These are phyloP conservation scores for Vicugna pacos DNA, from an alignment of 2,113 vertebrate genomes.

Conservation along the genomic window DNA sequence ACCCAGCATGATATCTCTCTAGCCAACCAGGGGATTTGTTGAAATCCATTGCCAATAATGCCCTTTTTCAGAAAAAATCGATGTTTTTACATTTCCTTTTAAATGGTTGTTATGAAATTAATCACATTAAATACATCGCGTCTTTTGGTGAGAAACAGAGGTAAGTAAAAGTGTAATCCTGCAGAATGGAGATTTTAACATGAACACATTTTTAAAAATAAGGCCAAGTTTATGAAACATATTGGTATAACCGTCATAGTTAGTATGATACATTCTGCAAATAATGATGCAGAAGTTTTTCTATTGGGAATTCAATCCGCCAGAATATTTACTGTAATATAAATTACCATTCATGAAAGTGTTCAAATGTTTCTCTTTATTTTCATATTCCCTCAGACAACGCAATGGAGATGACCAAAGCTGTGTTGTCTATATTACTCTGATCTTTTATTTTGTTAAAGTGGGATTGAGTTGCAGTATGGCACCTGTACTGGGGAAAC, in stretches of 20 bases:
- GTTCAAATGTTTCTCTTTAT: not conserved
- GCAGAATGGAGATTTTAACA: slow-evolving; percentile 27
- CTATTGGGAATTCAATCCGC: not conserved
- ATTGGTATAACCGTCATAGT: slow-evolving; percentile 43
- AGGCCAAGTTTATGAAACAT: slow-evolving; percentile 47
- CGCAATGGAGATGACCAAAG: slow-evolving; percentile 64
- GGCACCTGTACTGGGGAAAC: slow-evolving; percentile 45
- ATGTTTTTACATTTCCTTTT: slow-evolving; percentile 66
- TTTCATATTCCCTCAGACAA: not conserved
- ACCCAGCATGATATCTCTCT: slow-evolving; percentile 78
- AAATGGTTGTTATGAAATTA: not conserved
- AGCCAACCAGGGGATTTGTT: slow-evolving; percentile 65
- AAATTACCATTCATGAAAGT: not conserved
- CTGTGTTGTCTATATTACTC: slow-evolving; percentile 44
- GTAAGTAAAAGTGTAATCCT: not conserved
- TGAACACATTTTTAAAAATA: not conserved
- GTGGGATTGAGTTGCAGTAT: slow-evolving; percentile 63
- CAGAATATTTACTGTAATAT: not conserved
- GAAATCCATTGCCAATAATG: slow-evolving; percentile 80
- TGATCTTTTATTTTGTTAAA: slow-evolving; percentile 79
- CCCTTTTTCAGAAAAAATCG: slow-evolving; percentile 70
- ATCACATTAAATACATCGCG: slow-evolving; percentile 14
- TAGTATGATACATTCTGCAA: slow-evolving; percentile 3
- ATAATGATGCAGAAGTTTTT: not conserved
- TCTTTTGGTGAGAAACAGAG: slow-evolving; percentile 52